Evolutionary conservation across 2,888 invertebrate species (phyloP), one percentile per base, ranked within the genome.

Genomic region (Amphipyra berbera): DNA sequence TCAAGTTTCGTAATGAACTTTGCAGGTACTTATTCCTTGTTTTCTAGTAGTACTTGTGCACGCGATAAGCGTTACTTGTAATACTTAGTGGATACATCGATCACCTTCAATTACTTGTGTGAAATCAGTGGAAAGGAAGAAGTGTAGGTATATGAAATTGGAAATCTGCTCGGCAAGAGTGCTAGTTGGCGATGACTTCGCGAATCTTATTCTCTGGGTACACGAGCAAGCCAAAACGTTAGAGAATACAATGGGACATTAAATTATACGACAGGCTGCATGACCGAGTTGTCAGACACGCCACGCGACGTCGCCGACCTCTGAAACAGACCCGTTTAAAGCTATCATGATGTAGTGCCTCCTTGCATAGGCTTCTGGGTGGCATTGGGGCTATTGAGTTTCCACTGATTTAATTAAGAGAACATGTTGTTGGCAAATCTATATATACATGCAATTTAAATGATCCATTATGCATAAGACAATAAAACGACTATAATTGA

Each of bases 221-320:
- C 56, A 68, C 48, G 61, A 64, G 44, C 62, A 55, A 73, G 48
- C 54, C 68, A 52, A 61, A 76, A 72, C 54, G 54, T 61, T 62
- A 75, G 66, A 66, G 71, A 87, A 84, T 80, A 91, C 90, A 90
- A 91, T 91, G 73, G 87, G 69, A 78, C 65, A 86, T 90, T 83
- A 88, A 86, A 82, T 83, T 83, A 82, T 82, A 85, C 82, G 83
- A 81, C 78, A 76, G 74, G 69, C 74, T 78, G 78, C 83, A 83
- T 86, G 88, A 85, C 81, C 82, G 78, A 76, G 70, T 82, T 77
- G 78, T 76, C 66, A 70, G 80, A 73, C 88, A 85, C 82, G 88
- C 78, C 76, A 83, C 63, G 77, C 84, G 81, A 82, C 82, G 82
- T 79, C 71, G 73, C 52, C 75, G 81, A 76, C 80, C 78, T 85